Percentiles rank a stretch among this genome's conserved stretches.
Evolutionary conservation across 2,888 invertebrate genomes (phyloP).

Genomic region (Dorcus hopei): DNA sequence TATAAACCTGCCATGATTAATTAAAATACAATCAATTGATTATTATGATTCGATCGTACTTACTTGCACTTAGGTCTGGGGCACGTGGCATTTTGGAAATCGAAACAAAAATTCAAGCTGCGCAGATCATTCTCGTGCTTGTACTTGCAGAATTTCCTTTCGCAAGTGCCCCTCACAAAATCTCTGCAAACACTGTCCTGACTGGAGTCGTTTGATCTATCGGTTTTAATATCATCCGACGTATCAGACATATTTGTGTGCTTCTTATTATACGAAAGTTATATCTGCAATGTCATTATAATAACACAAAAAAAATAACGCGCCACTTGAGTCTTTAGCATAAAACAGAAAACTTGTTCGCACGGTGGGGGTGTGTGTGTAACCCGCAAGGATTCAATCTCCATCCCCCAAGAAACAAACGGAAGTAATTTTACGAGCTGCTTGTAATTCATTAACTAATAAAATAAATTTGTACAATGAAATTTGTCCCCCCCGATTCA

Average conservation of each 20-base stretch:
- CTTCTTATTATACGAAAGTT: not conserved
- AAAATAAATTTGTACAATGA: too few species aligned
- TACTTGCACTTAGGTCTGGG: slow-evolving; percentile 65
- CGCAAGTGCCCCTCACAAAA: slow-evolving; percentile 58
- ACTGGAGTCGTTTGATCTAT: slow-evolving; percentile 35
- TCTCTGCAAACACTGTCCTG: slow-evolving; percentile 54
- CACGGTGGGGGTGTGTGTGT: slow-evolving; percentile 6
- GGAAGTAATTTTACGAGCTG: too few species aligned
- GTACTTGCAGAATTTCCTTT: slow-evolving; percentile 55
- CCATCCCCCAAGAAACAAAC: not conserved
- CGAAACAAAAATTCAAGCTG: slow-evolving; percentile 57
- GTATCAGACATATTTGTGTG: slow-evolving; percentile 39
- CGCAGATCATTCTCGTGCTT: slow-evolving; percentile 51
- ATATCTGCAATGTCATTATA: too few species aligned
- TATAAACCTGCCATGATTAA: slow-evolving; percentile 56
- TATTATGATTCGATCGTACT: too few species aligned
- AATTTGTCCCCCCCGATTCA: too few species aligned
- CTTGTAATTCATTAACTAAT: too few species aligned
- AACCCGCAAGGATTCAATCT: not conserved
- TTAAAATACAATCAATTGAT: not conserved
- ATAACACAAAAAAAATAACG: too few species aligned
- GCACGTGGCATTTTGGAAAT: slow-evolving; percentile 73
- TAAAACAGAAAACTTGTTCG: slow-evolving; percentile 33
- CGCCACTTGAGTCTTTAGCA: slow-evolving; percentile 23
- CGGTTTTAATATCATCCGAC: slow-evolving; percentile 39